phyloP scores from a whole-genome alignment of 1,140 invertebrate genomes.

The Propsilocerus akamusi region DNA sequence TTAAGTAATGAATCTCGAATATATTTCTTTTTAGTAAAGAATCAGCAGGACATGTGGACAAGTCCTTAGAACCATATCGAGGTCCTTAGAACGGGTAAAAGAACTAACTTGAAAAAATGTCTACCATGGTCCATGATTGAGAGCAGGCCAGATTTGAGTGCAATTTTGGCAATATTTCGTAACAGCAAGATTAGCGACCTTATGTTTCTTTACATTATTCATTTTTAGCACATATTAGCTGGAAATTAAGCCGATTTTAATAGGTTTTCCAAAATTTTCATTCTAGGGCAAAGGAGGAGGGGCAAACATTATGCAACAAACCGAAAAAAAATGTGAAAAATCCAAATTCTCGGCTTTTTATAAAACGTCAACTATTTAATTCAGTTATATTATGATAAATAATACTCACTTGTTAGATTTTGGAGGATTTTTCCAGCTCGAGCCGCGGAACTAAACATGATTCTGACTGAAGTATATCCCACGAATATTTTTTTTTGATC shows the following conservation, averaged over 20 bases:
- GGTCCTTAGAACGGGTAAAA: no score
- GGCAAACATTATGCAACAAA: constrained; percentile 3
- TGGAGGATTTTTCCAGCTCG: neutral
- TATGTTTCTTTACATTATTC: neutral
- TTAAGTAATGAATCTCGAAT: no score
- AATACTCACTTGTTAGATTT: neutral
- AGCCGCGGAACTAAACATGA: constrained; percentile 1
- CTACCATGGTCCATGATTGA: neutral
- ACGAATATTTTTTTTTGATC: no score
- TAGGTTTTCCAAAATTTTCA: neutral
- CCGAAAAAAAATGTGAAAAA: neutral
- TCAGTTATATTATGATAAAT: neutral
- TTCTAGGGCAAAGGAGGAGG: neutral
- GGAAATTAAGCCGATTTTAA: neutral
- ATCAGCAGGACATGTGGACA: no score
- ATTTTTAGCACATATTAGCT: no score
- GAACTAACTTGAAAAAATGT: neutral
- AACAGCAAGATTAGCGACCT: neutral
- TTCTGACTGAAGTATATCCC: neutral
- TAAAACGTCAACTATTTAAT: neutral
- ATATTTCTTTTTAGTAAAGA: no score
- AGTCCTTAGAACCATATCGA: no score
- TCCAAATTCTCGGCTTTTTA: neutral
- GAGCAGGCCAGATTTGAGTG: neutral
- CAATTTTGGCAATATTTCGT: neutral